Conservation (phyloP, 2,888 invertebrate species). For the Maniola hyperantus region DNA sequence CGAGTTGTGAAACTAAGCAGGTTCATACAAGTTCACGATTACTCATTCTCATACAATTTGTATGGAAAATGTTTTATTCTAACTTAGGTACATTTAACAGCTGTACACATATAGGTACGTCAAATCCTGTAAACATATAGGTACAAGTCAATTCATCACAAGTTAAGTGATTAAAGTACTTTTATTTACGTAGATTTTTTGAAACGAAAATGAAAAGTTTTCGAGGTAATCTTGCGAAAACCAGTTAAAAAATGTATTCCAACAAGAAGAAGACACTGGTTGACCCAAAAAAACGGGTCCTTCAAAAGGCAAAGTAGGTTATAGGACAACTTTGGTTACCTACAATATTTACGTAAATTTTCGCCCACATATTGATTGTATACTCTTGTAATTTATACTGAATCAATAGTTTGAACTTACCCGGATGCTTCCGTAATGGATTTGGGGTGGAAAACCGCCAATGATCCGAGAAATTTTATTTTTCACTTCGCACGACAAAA, state of each 20-base stretch:
- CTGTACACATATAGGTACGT: too few relatives aligned
- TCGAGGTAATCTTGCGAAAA: neutral
- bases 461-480: slow-evolving; percentile 58
- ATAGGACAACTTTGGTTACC: slow-evolving; percentile 38
- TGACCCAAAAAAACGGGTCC: slow-evolving; percentile 64
- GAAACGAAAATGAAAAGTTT: neutral
- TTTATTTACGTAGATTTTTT: slow-evolving; percentile 6
- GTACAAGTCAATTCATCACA: neutral
- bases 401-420: slow-evolving; percentile 58
- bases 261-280: slow-evolving; percentile 50
- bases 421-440: slow-evolving; percentile 78
- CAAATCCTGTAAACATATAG: too few relatives aligned
- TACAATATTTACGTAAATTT: slow-evolving; percentile 39
- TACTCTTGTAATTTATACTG: slow-evolving; percentile 30
- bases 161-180: neutral
- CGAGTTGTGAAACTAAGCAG: neutral
- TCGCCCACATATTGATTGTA: slow-evolving; percentile 9
- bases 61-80: neutral
- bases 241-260: neutral
- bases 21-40: slow-evolving; percentile 12
- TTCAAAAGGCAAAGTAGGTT: slow-evolving; percentile 41
- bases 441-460: slow-evolving; percentile 62
- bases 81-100: neutral
- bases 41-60: neutral
- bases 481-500: slow-evolving; percentile 62